Evolutionary conservation across 2,113 vertebrate genomes (phyloP).

Genomic region (Columba livia): DNA sequence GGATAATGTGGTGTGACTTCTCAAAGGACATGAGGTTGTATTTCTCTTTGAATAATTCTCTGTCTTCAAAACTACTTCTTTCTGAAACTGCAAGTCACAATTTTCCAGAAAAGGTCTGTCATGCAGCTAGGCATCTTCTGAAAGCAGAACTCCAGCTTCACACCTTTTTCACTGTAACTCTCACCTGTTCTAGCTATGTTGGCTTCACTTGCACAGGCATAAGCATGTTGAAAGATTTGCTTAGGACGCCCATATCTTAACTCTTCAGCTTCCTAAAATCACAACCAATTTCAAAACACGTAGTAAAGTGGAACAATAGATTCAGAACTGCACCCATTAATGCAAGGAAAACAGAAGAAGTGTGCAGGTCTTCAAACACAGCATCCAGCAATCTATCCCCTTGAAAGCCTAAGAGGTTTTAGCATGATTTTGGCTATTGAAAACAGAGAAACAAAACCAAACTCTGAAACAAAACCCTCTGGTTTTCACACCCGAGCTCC

Average conservation of each 20-base stretch:
- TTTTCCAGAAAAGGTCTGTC: background rate
- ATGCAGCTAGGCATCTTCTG: background rate
- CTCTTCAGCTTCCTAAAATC: background rate
- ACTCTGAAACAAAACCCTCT: background rate
- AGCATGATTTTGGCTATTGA: background rate
- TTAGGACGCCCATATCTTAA: background rate
- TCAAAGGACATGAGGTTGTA: slow-evolving; percentile 29
- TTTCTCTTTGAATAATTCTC: slow-evolving; percentile 27
- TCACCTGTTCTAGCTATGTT: background rate
- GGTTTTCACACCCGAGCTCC: background rate
- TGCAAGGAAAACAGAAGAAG: background rate
- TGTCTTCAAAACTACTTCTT: background rate
- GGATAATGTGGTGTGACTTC: slow-evolving; percentile 26
- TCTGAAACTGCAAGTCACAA: slow-evolving; percentile 3
- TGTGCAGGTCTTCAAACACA: background rate
- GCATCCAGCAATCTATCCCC: background rate
- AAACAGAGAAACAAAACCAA: background rate
- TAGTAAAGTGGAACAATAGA: background rate
- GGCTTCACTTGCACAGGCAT: background rate
- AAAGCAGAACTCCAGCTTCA: background rate
- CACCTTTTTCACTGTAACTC: background rate
- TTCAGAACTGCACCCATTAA: background rate
- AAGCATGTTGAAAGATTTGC: background rate
- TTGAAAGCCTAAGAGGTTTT: background rate
- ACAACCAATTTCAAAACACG: background rate